These are phyloP conservation scores for Anguilla obscura DNA, from an alignment of 2,797 vertebrate genomes.

Conservation along the genomic window DNA sequence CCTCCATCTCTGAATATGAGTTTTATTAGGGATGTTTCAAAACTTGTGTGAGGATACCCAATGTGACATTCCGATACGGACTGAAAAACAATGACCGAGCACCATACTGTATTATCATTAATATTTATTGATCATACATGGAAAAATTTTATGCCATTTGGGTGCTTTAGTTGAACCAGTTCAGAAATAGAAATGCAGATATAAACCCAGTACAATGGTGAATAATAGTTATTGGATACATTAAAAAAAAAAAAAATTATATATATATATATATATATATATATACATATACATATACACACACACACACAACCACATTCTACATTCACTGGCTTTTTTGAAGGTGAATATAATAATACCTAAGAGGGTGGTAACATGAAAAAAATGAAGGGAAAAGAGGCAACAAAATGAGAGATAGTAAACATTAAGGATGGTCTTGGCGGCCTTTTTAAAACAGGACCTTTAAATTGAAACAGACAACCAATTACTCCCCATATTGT, in stretches of 20 bases:
- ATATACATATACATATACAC: too few relatives aligned
- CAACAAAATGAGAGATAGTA: not conserved
- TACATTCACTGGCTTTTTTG: too few relatives aligned
- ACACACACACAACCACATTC: too few relatives aligned
- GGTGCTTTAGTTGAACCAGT: not conserved
- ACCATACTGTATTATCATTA: too few relatives aligned
- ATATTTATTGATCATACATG: too few relatives aligned
- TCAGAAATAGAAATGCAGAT: not conserved
- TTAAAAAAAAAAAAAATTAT: too few relatives aligned
- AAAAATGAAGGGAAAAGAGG: not conserved
- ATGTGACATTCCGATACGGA: not conserved
- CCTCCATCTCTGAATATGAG: not conserved
- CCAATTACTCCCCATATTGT: conserved; percentile 8
- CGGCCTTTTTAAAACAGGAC: not conserved
- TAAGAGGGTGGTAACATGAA: not conserved
- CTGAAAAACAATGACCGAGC: not conserved
- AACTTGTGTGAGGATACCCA: not conserved
- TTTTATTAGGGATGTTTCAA: not conserved
- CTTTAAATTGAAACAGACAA: not conserved
- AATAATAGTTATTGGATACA: not conserved
- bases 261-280: too few relatives aligned
- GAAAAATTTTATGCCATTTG: too few relatives aligned
- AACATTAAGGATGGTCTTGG: not conserved
- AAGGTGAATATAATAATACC: too few relatives aligned
- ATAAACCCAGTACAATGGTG: not conserved